Conservation (phyloP, 2,888 invertebrate genomes). For the Drosophila ezoana region DNA sequence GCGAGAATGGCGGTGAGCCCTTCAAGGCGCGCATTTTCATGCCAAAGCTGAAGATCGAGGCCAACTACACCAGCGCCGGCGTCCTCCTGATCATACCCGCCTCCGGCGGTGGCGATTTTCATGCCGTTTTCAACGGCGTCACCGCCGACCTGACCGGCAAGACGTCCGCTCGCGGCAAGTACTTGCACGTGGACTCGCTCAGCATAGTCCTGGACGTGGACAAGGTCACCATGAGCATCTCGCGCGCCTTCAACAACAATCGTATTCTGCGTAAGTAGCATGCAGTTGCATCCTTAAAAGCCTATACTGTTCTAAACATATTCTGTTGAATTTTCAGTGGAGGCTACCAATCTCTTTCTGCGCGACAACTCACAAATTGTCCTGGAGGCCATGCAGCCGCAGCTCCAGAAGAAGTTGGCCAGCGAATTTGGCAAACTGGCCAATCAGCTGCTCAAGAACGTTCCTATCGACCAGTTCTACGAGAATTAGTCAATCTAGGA, state of each 20-base stretch:
- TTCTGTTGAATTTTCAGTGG: constrained; percentile 85
- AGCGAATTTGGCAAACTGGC: constrained; percentile 88
- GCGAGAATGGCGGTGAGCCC: constrained; percentile 87
- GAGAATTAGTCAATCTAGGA: constrained; percentile 50
- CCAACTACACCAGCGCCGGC: constrained; percentile 89
- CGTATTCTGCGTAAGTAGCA: constrained; percentile 88
- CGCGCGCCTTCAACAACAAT: constrained; percentile 89
- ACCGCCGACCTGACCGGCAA: constrained; percentile 87
- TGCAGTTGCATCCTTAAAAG: neutral
- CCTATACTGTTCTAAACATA: neutral
- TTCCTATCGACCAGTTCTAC: constrained; percentile 88
- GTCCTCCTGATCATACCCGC: constrained; percentile 90
- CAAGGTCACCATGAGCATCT: constrained; percentile 88
- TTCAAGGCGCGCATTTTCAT: constrained; percentile 88
- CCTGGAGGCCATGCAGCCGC: constrained; percentile 89
- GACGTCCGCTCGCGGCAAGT: constrained; percentile 86
- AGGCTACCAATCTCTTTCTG: constrained; percentile 90
- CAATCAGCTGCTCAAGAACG: constrained; percentile 88
- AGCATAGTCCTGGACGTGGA: constrained; percentile 87
- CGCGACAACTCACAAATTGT: constrained; percentile 90
- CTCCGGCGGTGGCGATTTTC: constrained; percentile 89
- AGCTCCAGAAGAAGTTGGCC: constrained; percentile 88
- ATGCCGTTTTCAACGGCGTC: constrained; percentile 88
- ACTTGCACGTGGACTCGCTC: constrained; percentile 88
- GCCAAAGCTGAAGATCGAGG: constrained; percentile 88